These are phyloP conservation scores for Disparrhopalites patrizii DNA, from an alignment of 2,888 invertebrate genomes.

Conservation along the genomic window DNA sequence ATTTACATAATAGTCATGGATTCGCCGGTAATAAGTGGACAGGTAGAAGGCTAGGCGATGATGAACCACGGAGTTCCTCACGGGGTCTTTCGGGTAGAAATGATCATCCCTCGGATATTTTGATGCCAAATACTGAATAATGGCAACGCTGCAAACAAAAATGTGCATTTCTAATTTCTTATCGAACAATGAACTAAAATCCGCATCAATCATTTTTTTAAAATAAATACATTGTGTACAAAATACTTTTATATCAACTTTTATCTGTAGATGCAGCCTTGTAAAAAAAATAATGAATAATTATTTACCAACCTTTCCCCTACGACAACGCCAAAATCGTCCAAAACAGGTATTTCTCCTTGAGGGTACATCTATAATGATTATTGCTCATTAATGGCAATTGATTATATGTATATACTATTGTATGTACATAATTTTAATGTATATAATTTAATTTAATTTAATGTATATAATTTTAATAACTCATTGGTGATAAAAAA, in stretches of 20 bases:
- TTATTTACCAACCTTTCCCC: slow-evolving; percentile 72
- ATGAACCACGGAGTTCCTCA: slow-evolving; percentile 68
- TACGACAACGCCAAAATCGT: slow-evolving; percentile 71
- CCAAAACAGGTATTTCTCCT: slow-evolving; percentile 63
- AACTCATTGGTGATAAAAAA: too few species aligned
- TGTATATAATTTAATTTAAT: too few species aligned
- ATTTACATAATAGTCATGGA: slow-evolving; percentile 63
- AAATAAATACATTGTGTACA: too few species aligned
- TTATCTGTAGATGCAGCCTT: too few species aligned
- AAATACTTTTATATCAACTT: too few species aligned
- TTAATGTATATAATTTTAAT: too few species aligned
- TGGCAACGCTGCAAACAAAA: slow-evolving; percentile 57
- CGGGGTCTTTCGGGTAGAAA: slow-evolving; percentile 64
- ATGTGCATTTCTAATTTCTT: neutral
- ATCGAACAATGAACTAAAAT: neutral
- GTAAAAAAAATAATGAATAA: too few species aligned
- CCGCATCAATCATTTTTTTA: too few species aligned
- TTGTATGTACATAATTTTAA: neutral
- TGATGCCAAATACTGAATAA: slow-evolving; percentile 69
- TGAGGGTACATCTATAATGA: slow-evolving; percentile 47
- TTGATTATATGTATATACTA: neutral
- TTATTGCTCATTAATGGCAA: neutral
- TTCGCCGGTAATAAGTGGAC: slow-evolving; percentile 69
- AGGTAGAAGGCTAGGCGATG: slow-evolving; percentile 74
- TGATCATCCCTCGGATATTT: slow-evolving; percentile 63